Base-by-base conservation (phyloP, 2,888 invertebrate species). In the Mesorhabditis sp. region DNA sequence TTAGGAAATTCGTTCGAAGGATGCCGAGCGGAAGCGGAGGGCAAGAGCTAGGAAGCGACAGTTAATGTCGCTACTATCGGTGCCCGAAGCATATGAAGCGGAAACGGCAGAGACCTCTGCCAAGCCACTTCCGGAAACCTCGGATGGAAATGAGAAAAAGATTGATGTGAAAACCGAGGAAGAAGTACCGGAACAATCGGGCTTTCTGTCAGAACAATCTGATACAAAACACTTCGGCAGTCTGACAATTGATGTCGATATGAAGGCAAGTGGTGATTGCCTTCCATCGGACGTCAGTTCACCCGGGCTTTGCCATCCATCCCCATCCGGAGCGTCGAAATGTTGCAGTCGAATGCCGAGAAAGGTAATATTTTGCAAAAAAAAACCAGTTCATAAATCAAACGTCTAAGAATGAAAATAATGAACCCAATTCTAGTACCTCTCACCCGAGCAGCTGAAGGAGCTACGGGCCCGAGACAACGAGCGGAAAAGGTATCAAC, bases 1-100 rank as follows among this genome's bases (percentile, higher is more conserved):
- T 50, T 50, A 50, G 58, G 58, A 50, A n/a, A 50, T 50, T 10
- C 7, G 58, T 13, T 10, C 58, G n/a, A 50, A 50, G n/a, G 58
- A 50, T 50, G 58, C 58, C n/a, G 58, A 50, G 58, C 7, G 58
- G n/a, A 50, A 50, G n/a, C 7, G 58, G n/a, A 50, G 58, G 58
- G 58, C 58, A n/a, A 50, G 58, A 50, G n/a, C n/a, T 10, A 50
- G 58, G n/a, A 50, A 50, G n/a, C 7, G 58, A 50, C n/a, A 13
- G 58, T 13, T 50, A 13, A 13, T n/a, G n/a, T 10, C 58, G 2
- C 10, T 10, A 50, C 10, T 50, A n/a, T 50, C 58, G 58, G 28
- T 28, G 28, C 28, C 28, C 28, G 28, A 28, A 1, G 28, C 28
- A 28, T 28, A 28, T 28, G 28, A 28, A 28, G 28, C 28, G 28